phyloP scores from a whole-genome alignment of 2,888 invertebrate species.

The Eristalis intricaria region DNA sequence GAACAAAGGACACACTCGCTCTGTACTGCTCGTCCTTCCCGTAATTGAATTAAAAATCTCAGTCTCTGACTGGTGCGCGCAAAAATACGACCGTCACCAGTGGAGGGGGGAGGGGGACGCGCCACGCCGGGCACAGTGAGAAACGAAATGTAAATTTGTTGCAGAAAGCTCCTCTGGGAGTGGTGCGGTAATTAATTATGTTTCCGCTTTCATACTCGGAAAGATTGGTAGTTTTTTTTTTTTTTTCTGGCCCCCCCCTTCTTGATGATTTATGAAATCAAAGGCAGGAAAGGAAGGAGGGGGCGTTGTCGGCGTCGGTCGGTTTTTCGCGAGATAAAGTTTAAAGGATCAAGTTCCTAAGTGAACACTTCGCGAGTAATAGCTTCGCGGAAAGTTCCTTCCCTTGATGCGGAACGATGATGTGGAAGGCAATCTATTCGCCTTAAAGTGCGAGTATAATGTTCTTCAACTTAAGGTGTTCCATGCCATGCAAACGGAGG shows the following conservation, averaged over 20 bases:
- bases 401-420: neutral
- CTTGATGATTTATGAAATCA: conserved; percentile 59
- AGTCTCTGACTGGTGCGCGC: neutral
- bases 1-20: conserved; percentile 2
- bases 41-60: conserved; percentile 62
- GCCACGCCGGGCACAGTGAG: neutral
- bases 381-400: neutral
- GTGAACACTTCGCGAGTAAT: conserved; percentile 39
- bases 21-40: neutral
- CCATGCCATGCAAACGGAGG: neutral
- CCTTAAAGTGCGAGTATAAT: neutral
- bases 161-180: conserved; percentile 59
- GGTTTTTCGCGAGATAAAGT: conserved; percentile 36
- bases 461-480: neutral
- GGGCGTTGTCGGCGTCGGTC: neutral
- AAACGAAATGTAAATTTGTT: conserved; percentile 65
- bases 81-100: neutral
- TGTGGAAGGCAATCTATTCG: neutral
- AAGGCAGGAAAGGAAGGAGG: neutral
- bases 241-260: conserved; percentile 5
- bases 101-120: too few relatives aligned
- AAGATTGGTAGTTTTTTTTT: conserved; percentile 9
- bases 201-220: conserved; percentile 63
- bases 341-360: conserved; percentile 63
- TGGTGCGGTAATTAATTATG: conserved; percentile 68